phyloP scores from a whole-genome alignment of 2,888 invertebrate genomes.

The Ophion slaviceki region DNA sequence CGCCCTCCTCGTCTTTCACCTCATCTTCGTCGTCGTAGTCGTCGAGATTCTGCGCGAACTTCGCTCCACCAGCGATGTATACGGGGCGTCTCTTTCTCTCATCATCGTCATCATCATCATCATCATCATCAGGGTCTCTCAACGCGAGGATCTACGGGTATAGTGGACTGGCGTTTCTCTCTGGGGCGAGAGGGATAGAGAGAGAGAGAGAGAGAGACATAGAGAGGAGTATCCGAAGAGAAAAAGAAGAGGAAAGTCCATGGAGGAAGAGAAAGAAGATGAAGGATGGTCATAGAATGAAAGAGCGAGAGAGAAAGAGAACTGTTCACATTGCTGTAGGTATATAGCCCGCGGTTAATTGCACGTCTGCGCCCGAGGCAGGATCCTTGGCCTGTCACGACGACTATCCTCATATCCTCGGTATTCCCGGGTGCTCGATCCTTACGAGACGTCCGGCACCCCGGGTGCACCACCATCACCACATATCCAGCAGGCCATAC shows the following conservation, averaged over 20 bases:
- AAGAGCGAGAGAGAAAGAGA: not conserved
- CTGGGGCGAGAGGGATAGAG: not conserved
- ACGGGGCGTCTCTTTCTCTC: slow-evolving; percentile 8
- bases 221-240: not conserved
- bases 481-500: slow-evolving; percentile 19
- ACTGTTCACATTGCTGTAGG: slow-evolving; percentile 67
- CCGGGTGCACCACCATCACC: not conserved
- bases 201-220: too few species aligned
- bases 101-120: not conserved
- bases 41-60: slow-evolving; percentile 45
- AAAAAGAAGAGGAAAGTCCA: not conserved
- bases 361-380: slow-evolving; percentile 80
- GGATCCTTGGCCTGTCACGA: slow-evolving; percentile 75
- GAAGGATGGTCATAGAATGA: not conserved
- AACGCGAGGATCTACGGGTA: slow-evolving; percentile 46
- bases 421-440: slow-evolving; percentile 16
- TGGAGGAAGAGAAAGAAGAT: not conserved
- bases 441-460: slow-evolving; percentile 22
- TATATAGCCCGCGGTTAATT: slow-evolving; percentile 81
- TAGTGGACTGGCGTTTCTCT: not conserved
- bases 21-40: slow-evolving; percentile 54
- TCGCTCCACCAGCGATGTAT: slow-evolving; percentile 60
- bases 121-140: slow-evolving; percentile 58
- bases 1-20: slow-evolving; percentile 34
- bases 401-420: slow-evolving; percentile 56